These are phyloP conservation scores for Pristionchus maxplancki DNA, from an alignment of 2,888 invertebrate genomes.

Conservation along the genomic window DNA sequence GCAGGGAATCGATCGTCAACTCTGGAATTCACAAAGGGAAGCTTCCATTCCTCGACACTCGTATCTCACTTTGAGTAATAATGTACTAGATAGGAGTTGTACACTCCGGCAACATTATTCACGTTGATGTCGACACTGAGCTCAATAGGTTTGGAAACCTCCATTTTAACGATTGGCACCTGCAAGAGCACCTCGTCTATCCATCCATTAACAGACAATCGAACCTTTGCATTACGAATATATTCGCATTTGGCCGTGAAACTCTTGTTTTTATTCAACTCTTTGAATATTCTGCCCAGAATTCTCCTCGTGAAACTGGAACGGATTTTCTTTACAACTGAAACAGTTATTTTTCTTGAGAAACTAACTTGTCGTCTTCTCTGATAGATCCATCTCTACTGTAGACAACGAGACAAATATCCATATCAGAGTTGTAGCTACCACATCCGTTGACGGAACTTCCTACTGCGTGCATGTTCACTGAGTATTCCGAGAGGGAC, in stretches of 20 bases:
- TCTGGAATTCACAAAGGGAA: conserved; percentile 56
- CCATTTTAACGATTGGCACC: conserved; percentile 72
- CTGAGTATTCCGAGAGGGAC: neutral
- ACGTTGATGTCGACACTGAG: conserved; percentile 76
- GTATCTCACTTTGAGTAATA: conserved; percentile 71
- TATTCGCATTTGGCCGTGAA: conserved; percentile 43
- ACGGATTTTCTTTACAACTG: neutral
- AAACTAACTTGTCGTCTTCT: conserved; percentile 46
- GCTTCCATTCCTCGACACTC: neutral
- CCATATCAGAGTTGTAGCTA: conserved; percentile 75
- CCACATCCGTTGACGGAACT: conserved; percentile 77
- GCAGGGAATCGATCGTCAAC: conserved; percentile 73
- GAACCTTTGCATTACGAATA: conserved; percentile 55
- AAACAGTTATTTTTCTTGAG: neutral
- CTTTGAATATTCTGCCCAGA: conserved; percentile 11
- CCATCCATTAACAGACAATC: neutral
- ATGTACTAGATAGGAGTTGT: conserved; percentile 76
- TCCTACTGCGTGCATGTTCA: conserved; percentile 61
- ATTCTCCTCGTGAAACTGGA: conserved; percentile 3
- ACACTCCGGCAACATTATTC: conserved; percentile 76
- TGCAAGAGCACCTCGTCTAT: conserved; percentile 37
- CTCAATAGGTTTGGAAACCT: conserved; percentile 57
- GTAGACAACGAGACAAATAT: conserved; percentile 67
- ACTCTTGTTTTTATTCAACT: neutral
- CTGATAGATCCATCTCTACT: conserved; percentile 38